Conservation (phyloP, 37 sponge, comb jelly and placozoan genomes). For the Aplysina aerophoba region DNA sequence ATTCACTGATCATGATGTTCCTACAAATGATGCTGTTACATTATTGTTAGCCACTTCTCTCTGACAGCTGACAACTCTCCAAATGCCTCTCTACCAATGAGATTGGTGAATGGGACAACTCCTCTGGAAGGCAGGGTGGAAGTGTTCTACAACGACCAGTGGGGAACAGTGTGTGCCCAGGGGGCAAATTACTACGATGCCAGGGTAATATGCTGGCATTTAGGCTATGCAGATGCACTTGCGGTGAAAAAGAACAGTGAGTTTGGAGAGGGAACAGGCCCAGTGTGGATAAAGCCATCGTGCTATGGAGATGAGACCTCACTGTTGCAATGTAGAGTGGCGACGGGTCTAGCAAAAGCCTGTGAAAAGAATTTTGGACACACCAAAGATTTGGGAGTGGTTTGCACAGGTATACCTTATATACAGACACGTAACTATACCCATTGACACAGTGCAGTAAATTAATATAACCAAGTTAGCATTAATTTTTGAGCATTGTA, state of each 20-base stretch:
- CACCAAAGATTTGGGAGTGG: neutral
- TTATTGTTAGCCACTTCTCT: too few species aligned
- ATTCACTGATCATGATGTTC: too few species aligned
- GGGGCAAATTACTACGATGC: neutral
- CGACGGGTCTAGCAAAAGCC: too few species aligned
- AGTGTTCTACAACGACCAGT: neutral
- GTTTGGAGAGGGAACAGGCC: neutral
- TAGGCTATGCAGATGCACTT: slow-evolving; percentile 11
- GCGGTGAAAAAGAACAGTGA: neutral
- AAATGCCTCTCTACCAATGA: neutral
- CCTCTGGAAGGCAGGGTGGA: neutral
- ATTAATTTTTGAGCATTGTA: too few species aligned
- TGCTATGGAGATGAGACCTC: slow-evolving; percentile 22
- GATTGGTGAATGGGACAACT: slow-evolving; percentile 8
- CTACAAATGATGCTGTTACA: too few species aligned
- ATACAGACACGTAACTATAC: neutral
- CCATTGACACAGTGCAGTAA: too few species aligned
- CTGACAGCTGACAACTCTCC: too few species aligned
- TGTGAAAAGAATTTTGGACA: too few species aligned
- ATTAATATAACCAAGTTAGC: too few species aligned
- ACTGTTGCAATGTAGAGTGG: neutral
- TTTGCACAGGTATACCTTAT: neutral
- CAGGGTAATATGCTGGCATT: slow-evolving; percentile 9
- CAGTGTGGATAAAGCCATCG: neutral
- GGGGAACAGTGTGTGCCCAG: slow-evolving; percentile 17